Base-by-base conservation (phyloP, 1,140 invertebrate species). In the Wiebesia pumilae region DNA sequence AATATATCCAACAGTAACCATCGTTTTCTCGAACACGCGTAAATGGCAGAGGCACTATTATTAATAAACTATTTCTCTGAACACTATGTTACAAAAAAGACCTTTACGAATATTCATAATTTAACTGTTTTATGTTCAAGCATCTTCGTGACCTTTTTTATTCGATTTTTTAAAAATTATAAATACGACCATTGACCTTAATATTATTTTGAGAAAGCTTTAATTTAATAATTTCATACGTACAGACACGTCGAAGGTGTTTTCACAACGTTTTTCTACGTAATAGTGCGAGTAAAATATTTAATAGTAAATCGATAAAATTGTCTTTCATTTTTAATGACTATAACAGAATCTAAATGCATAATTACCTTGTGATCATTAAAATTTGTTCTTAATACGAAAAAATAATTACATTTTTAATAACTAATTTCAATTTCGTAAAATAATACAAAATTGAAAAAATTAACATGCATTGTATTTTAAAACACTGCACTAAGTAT, bases 1-100 rank as follows among this genome's bases (percentile, higher is more conserved):
- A 87, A 89, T 89, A 89, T 88, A 87, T 91, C 91, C 90, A 90
- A 88, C 90, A 92, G 90, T 90, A 91, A n/a, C 89, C 89, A 86
- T 85, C 88, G 69, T 87, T 79, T 88, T 81, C 67, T 80, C 77
- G n/a, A 83, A 27, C 35, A 58, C 81, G 85, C 58, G n/a, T 73
- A 33, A 87, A 80, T 73, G 82, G 78, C 69, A 87, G 51, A 86
- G 81, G 77, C 81, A 87, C 81, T 73, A 83, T 33, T 51, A 38
- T 73, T n/a, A 33, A 58, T 58, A 83, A 10, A 83, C 21, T 58
- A 33, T 83, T 67, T 81, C 33, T 43, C 35, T 81, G 3, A 81
- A 33, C 6, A 38, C n/a, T 78, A 51, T 33, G 7, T 27, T 78
- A 78, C 43, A 30, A 47, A 30, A 51, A 78, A 78, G 30, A 43